Conservation (phyloP, 2,888 invertebrate species). For the Omphaloscelis lunosa region DNA sequence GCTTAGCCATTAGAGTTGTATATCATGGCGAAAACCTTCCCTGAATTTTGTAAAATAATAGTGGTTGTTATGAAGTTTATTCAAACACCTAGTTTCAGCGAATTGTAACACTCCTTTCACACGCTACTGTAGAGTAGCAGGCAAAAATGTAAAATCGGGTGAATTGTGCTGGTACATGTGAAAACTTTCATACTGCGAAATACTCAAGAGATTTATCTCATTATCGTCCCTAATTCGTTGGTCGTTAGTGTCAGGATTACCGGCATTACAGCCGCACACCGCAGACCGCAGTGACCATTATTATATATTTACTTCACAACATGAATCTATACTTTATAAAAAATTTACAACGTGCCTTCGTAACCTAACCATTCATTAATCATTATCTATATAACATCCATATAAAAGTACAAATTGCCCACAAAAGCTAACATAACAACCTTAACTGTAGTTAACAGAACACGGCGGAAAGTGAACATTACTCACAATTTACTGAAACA, state of each 20-base stretch:
- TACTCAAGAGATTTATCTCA: conserved; percentile 15
- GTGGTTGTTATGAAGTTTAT: background rate
- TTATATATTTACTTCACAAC: too few relatives aligned
- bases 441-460: conserved; percentile 32
- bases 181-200: background rate
- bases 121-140: background rate
- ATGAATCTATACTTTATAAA: background rate
- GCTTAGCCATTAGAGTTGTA: background rate
- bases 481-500: conserved; percentile 52
- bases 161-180: background rate
- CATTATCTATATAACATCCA: background rate
- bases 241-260: conserved; percentile 20
- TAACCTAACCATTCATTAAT: background rate
- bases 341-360: background rate
- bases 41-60: background rate
- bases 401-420: conserved; percentile 22
- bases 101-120: too few relatives aligned
- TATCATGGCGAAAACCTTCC: background rate
- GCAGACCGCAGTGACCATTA: conserved; percentile 53
- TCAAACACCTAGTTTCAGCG: background rate
- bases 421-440: conserved; percentile 2
- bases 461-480: conserved; percentile 41
- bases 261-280: conserved; percentile 28
- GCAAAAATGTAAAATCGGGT: background rate
- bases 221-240: conserved; percentile 38